Percentiles rank a stretch among this genome's conserved stretches.
Evolutionary conservation across 2,113 vertebrate genomes (phyloP).

Genomic region (Tragelaphus strepsiceros): DNA sequence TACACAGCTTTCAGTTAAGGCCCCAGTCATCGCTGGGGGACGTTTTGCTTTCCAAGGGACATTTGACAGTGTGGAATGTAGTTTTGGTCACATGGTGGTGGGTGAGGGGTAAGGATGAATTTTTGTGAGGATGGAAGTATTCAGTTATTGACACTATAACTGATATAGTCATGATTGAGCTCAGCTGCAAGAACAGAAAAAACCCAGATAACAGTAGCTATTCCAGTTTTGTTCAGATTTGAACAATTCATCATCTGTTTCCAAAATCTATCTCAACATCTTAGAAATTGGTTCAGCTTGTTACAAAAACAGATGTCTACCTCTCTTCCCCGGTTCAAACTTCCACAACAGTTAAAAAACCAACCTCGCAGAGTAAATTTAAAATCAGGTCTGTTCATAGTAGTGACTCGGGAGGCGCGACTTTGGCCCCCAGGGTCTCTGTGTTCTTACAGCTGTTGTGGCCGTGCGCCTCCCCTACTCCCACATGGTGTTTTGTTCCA

Average conservation of each 20-base stretch:
- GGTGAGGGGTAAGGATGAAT: accelerated
- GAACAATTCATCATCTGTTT: background rate
- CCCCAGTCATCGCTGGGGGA: accelerated
- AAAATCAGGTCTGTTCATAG: background rate
- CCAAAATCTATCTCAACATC: background rate
- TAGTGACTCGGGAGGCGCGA: accelerated
- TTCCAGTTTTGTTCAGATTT: background rate
- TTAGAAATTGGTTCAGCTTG: background rate
- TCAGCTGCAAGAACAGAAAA: background rate
- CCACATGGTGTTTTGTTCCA: background rate
- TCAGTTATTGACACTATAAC: accelerated
- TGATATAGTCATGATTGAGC: too few relatives aligned
- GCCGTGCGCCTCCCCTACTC: accelerated
- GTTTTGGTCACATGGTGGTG: background rate
- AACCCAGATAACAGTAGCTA: accelerated
- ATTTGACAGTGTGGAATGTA: background rate
- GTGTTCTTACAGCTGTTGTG: accelerated
- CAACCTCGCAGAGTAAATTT: background rate
- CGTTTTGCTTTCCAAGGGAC: background rate
- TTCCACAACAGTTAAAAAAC: too few relatives aligned
- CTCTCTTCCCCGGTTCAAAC: accelerated
- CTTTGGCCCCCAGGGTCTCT: accelerated
- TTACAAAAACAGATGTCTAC: background rate
- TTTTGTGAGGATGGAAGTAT: background rate
- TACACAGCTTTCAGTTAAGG: background rate